A percentile compares a stretch with the other conserved stretches of the same genome.
Evolutionary conservation across 2,797 vertebrate species (phyloP).

Genomic region (Tapera naevia): DNA sequence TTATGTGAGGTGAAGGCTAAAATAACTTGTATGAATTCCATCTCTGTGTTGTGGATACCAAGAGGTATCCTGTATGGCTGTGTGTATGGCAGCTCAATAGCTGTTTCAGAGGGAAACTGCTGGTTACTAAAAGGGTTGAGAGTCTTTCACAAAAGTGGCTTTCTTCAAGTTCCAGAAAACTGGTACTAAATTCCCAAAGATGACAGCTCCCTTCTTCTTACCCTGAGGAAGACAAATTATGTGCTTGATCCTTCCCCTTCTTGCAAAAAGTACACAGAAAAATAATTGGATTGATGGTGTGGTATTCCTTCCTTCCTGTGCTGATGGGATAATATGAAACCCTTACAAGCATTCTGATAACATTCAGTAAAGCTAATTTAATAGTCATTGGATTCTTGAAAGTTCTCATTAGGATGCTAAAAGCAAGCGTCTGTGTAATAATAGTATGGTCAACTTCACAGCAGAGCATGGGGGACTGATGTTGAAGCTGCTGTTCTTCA

Average conservation of each 20-base stretch:
- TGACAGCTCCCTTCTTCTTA: neutral
- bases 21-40: neutral
- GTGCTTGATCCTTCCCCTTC: neutral
- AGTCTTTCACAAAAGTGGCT: neutral
- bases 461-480: conserved; percentile 3
- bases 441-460: conserved; percentile 10
- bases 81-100: neutral
- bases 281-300: neutral
- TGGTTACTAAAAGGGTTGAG: neutral
- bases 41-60: neutral
- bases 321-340: conserved; percentile 15
- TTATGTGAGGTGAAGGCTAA: neutral
- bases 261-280: neutral
- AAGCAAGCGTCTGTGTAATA: conserved; percentile 34
- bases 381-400: conserved; percentile 51
- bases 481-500: conserved; percentile 4
- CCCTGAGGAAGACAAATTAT: neutral
- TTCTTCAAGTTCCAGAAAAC: neutral
- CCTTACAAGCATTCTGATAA: conserved; percentile 38
- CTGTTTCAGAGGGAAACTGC: neutral
- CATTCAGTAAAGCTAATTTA: conserved; percentile 34
- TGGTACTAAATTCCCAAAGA: neutral
- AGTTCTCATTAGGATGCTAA: conserved; percentile 42
- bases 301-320: conserved; percentile 5
- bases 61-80: neutral